phyloP scores from a whole-genome alignment of 2,113 vertebrate species.

The Heterotis niloticus region DNA sequence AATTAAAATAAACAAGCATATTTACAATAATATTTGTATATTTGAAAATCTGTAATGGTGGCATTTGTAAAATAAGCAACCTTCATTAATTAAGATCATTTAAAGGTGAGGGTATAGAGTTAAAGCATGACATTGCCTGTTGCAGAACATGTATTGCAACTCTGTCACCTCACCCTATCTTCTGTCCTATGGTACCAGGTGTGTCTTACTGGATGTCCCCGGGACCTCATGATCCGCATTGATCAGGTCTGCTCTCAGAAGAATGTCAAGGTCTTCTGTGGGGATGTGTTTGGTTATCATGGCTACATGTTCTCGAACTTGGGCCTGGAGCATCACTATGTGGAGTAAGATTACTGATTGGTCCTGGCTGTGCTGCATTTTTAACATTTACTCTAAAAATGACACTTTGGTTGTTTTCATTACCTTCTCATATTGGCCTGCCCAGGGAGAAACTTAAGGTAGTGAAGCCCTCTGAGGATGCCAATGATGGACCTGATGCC shows the following conservation, averaged over 20 bases:
- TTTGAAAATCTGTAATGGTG: too few species aligned
- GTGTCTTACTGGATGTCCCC: slow-evolving; percentile 83
- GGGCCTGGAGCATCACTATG: slow-evolving; percentile 78
- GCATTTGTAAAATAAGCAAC: too few species aligned
- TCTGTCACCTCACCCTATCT: neutral
- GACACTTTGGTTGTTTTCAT: neutral
- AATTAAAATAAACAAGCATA: too few species aligned
- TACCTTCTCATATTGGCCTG: neutral
- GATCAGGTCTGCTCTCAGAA: slow-evolving; percentile 80
- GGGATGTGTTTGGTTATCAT: slow-evolving; percentile 86
- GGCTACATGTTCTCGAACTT: slow-evolving; percentile 90
- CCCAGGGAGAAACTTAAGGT: slow-evolving; percentile 82
- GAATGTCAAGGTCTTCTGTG: slow-evolving; percentile 83
- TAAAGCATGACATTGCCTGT: too few species aligned
- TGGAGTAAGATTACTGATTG: slow-evolving; percentile 75
- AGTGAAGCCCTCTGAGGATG: slow-evolving; percentile 59
- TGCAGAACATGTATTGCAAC: neutral
- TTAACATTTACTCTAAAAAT: neutral
- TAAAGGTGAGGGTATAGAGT: too few species aligned
- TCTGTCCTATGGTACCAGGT: slow-evolving; percentile 60
- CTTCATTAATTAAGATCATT: too few species aligned
- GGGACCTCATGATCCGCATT: slow-evolving; percentile 76
- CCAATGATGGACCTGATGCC: slow-evolving; percentile 75
- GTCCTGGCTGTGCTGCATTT: neutral
- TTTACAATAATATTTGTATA: too few species aligned